Percentiles rank a stretch among this genome's conserved stretches.
Conservation (phyloP, 2,797 vertebrate genomes). For the Etheostoma nigrum region DNA sequence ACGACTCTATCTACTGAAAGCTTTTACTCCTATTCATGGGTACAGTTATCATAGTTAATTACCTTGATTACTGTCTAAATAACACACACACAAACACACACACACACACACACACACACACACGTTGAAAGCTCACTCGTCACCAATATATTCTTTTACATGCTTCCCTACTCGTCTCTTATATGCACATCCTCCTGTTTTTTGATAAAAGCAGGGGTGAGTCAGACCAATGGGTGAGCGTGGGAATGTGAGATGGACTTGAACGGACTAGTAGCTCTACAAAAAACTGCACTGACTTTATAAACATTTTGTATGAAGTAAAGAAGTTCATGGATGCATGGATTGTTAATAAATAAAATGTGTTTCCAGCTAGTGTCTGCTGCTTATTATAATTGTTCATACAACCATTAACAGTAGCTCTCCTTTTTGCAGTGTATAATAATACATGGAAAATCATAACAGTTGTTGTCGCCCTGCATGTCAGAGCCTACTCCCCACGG, state of each 20-base stretch:
- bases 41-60: conserved; percentile 38
- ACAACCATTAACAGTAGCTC: neutral
- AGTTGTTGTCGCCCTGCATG: neutral
- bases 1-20: conserved; percentile 2
- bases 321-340: neutral
- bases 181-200: conserved; percentile 15
- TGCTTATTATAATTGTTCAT: neutral
- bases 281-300: conserved; percentile 4
- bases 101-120: neutral
- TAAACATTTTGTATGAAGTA: neutral
- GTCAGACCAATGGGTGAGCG: conserved; percentile 30
- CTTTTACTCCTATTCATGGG: conserved; percentile 3
- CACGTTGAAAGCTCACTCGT: neutral
- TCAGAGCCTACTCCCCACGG: too few relatives aligned
- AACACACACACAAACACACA: neutral
- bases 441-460: neutral
- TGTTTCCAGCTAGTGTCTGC: too few relatives aligned
- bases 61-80: conserved; percentile 18
- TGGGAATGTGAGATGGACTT: conserved; percentile 14
- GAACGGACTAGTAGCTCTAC: neutral
- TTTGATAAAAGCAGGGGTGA: conserved; percentile 20
- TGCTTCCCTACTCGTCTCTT: conserved; percentile 7
- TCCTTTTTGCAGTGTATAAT: neutral
- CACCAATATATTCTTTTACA: conserved; percentile 13
- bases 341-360: neutral